These are phyloP conservation scores for Melanostigma gelatinosum DNA, from an alignment of 2,113 vertebrate genomes.

Conservation along the genomic window DNA sequence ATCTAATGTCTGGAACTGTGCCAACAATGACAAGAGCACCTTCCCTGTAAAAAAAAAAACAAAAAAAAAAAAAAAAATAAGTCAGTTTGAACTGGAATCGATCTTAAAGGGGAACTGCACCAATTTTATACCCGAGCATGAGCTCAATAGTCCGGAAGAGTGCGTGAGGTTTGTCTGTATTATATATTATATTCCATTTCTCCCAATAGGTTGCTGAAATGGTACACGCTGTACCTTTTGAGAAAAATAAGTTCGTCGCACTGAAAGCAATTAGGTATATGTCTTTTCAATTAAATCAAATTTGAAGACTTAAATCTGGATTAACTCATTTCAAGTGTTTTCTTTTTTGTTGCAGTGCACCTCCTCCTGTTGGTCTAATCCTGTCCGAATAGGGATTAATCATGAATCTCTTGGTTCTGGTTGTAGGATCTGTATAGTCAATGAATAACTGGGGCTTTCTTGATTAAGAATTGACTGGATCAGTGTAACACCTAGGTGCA, in stretches of 20 bases:
- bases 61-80: background rate
- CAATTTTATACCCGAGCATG: background rate
- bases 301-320: background rate
- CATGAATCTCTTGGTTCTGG: conserved; percentile 8
- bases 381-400: conserved; percentile 10
- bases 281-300: background rate
- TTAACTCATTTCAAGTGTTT: background rate
- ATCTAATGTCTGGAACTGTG: background rate
- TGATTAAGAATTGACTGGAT: conserved; percentile 19
- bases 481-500: background rate
- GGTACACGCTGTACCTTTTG: background rate
- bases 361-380: conserved; percentile 28
- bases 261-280: background rate
- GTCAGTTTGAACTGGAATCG: background rate
- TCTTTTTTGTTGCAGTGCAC: background rate
- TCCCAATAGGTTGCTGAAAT: background rate
- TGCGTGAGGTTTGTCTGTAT: background rate
- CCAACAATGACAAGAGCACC: background rate
- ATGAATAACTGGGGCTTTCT: conserved; percentile 26
- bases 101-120: background rate
- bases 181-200: background rate
- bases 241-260: background rate
- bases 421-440: conserved; percentile 11
- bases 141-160: background rate
- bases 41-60: conserved; percentile 15